A percentile compares a stretch with the other conserved stretches of the same genome.
Conservation (phyloP, 2,888 invertebrate genomes). For the Coelinius sp. region DNA sequence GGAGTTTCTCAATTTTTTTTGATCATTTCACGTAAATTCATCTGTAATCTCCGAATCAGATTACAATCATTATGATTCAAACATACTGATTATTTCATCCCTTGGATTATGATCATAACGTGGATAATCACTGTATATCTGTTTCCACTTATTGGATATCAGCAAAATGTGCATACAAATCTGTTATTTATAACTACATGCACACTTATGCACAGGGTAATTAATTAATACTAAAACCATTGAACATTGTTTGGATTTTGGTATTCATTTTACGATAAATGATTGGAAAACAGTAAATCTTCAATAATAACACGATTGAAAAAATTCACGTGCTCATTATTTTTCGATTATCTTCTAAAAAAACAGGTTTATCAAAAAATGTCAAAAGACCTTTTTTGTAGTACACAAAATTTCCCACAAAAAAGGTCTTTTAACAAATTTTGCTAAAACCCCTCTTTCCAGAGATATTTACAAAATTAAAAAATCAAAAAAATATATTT, state of each 20-base stretch:
- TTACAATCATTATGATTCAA: neutral
- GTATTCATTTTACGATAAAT: neutral
- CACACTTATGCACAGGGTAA: too few relatives aligned
- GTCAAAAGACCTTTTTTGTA: too few relatives aligned
- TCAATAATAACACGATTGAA: too few relatives aligned
- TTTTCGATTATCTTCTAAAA: too few relatives aligned
- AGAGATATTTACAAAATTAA: too few relatives aligned
- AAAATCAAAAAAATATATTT: too few relatives aligned
- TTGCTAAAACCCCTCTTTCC: too few relatives aligned
- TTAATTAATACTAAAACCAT: constrained; percentile 37
- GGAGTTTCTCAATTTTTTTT: too few relatives aligned
- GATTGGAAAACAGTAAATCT: neutral
- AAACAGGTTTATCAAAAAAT: too few relatives aligned
- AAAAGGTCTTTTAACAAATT: too few relatives aligned
- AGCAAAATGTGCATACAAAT: neutral
- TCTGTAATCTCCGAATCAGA: neutral
- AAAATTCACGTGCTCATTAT: too few relatives aligned
- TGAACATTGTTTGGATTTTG: constrained; percentile 5
- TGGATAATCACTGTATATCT: neutral
- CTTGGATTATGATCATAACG: constrained; percentile 1
- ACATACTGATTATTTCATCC: neutral
- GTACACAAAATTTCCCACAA: too few relatives aligned
- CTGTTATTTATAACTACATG: constrained; percentile 30
- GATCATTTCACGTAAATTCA: neutral
- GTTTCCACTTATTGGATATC: neutral